Evolutionary conservation across 2,888 invertebrate genomes (phyloP), one percentile per base, ranked within the genome.

Genomic region (Glaucopsyche alexis): DNA sequence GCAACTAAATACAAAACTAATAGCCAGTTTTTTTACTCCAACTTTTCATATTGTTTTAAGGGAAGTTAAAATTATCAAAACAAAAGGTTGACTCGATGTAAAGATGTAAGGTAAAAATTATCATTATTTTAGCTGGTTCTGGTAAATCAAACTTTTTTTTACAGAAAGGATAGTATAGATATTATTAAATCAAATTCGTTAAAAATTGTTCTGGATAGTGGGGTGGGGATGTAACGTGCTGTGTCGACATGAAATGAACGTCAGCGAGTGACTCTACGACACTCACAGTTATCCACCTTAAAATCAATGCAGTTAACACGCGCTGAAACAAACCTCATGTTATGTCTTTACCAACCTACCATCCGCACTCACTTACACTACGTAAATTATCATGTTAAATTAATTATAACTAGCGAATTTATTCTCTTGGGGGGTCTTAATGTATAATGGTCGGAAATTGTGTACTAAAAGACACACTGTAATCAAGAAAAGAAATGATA

Each of bases 261-360:
- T 86, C 83, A 80, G 86, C 87, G 89, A 89, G 89, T 89, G 90
- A 87, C 88, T 84, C 91, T 91, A 91, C 88, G 86, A 89, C 92
- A 93, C 93, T 93, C 93, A 93, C 93, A 93, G 93, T 93, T 93
- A 89, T 93, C 93, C 93, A 93, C 93, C 91, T 93, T 93, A 92
- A 93, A 93, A 93, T 93, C 93, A 93, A 93, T 92, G 93, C 92
- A 93, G 93, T 93, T 93, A 88, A 93, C 93, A 91, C 93, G 93
- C 86, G 93, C 93, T 93, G 93, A 93, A 93, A 93, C 91, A 93
- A 91, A 92, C 87, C 88, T 87, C 84, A 83, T 80, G 87, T 92
- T 91, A 92, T 84, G 85, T 85, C 86, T 87, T 84, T 86, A 83
- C 82, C 86, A 87, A 84, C 85, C 84, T 86, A 85, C 75, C 47